Conservation (phyloP, 2,113 vertebrate species). For the Epinephelus fuscoguttatus region DNA sequence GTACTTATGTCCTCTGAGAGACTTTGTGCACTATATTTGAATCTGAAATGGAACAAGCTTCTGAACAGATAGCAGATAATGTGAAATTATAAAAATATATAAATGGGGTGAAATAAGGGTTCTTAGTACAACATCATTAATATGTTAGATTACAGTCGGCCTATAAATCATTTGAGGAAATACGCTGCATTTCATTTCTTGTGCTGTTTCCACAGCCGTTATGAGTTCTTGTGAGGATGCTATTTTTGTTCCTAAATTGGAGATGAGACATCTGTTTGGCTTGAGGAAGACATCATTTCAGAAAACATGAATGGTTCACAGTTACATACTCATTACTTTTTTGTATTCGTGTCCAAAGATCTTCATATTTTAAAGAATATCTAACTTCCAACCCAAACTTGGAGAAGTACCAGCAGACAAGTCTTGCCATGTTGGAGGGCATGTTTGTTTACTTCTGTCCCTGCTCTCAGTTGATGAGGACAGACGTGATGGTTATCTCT, state of each 20-base stretch:
- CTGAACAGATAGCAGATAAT: constrained; percentile 37
- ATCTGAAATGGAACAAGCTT: constrained; percentile 17
- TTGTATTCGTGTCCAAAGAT: background rate
- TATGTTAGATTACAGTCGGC: constrained; percentile 35
- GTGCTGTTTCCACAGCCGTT: constrained; percentile 19
- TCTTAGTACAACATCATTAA: constrained; percentile 49
- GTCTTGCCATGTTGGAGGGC: constrained; percentile 22
- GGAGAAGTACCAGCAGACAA: background rate
- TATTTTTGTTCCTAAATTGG: constrained; percentile 32
- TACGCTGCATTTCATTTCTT: constrained; percentile 21
- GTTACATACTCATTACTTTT: background rate
- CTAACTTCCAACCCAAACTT: background rate
- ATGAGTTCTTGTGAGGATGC: constrained; percentile 20
- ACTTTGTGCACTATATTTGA: background rate
- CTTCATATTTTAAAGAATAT: background rate
- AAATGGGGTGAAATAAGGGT: constrained; percentile 34
- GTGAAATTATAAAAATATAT: constrained; percentile 28
- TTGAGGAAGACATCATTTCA: background rate
- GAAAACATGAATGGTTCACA: constrained; percentile 13
- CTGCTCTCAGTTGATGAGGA: constrained; percentile 19
- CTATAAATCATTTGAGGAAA: constrained; percentile 45
- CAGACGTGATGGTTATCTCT: constrained; percentile 64
- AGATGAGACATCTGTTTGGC: constrained; percentile 30
- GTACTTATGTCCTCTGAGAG: constrained; percentile 2
- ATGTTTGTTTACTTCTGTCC: constrained; percentile 38